Evolutionary conservation across 2,797 vertebrate genomes (phyloP).

Genomic region (Eospalax fontanierii): DNA sequence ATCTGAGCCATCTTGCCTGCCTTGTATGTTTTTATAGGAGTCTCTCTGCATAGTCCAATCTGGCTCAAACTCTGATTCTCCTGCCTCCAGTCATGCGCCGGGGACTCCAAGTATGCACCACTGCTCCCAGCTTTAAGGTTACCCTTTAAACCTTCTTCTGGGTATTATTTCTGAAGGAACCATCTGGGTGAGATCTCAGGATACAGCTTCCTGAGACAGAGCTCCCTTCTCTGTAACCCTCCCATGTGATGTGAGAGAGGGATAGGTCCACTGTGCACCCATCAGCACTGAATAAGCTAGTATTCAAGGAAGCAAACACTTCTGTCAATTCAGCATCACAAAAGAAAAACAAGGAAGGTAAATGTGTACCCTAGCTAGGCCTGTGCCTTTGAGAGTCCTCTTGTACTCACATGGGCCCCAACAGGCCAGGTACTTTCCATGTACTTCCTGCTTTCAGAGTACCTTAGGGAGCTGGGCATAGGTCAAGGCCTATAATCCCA

Average conservation of each 20-base stretch:
- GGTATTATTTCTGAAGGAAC: background rate
- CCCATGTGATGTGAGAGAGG: background rate
- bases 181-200: background rate
- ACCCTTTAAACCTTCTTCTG: background rate
- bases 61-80: background rate
- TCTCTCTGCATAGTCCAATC: background rate
- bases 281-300: background rate
- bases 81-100: background rate
- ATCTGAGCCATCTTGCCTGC: no score
- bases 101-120: background rate
- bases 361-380: background rate
- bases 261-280: background rate
- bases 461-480: accelerated
- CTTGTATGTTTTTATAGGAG: no score
- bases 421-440: background rate
- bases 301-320: background rate
- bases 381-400: accelerated
- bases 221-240: background rate
- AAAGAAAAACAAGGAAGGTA: background rate
- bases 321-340: background rate
- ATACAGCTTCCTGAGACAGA: background rate
- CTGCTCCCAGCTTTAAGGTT: background rate
- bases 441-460: accelerated
- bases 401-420: accelerated
- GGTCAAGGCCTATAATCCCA: background rate